Base-by-base conservation (phyloP, 2,888 invertebrate species). In the Drosophila subsilvestris region DNA sequence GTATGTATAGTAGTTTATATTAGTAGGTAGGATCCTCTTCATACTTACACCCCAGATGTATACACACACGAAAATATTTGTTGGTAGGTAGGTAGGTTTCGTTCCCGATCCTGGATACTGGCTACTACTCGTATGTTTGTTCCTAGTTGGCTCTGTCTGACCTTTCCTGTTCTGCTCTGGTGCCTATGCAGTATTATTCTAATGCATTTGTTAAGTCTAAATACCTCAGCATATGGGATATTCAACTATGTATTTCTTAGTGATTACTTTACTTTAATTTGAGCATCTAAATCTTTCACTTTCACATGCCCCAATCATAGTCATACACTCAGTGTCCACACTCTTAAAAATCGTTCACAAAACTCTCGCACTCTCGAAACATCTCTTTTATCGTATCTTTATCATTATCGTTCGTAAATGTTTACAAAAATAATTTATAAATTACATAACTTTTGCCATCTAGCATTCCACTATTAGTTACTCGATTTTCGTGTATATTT, bases 351-450 rank as follows among this genome's bases (percentile, higher is more conserved):
- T 22, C 10, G 22, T 25, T 54, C 54, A 22, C 43, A 42, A 54
- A 44, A 22, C 54, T 18, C 43, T 2, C 44, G 8, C 18, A 9
- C 25, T n/a, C 25, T 20, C 50, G 18, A 17, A n/a, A 45, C 50
- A 50, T 50, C n/a, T 37, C 44, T 17, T 14, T 62, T 25, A 32
- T n/a, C n/a, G 22, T 48, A 44, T 66, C 17, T 20, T 49, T 32
- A 50, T 49, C 17, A 27, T 63, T 60, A 71, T 76, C 71, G 72
- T 78, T 82, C 84, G 75, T 88, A 87, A 85, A 86, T 79, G 80
- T 79, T 80, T 78, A 87, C 78, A 88, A 86, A 85, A 81, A 89
- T 87, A 82, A 85, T 79, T 80, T 85, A 86, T 86, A 83, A 88
- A 76, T 82, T 82, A 82, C 86, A 73, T 84, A 81, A 87, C 80